phyloP scores from a whole-genome alignment of 2,797 vertebrate genomes.

The Synaphobranchus kaupii region DNA sequence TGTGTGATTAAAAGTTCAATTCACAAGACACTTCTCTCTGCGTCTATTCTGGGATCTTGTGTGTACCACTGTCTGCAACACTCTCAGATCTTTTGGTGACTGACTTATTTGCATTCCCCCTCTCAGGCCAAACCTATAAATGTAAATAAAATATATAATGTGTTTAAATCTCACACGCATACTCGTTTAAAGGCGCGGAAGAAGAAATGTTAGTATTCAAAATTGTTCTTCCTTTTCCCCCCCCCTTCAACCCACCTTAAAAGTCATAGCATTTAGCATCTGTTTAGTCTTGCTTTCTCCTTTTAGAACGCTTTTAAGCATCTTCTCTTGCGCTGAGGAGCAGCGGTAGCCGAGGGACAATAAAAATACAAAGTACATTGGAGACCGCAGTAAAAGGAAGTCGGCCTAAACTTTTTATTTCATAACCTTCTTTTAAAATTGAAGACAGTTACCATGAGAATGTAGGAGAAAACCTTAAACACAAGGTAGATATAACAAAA shows the following conservation, averaged over 20 bases:
- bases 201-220: not conserved
- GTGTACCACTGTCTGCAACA: not conserved
- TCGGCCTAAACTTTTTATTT: constrained; percentile 17
- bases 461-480: not conserved
- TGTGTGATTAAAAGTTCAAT: constrained; percentile 2
- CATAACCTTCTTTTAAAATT: constrained; percentile 19
- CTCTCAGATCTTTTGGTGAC: not conserved
- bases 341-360: constrained; percentile 13
- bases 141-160: not conserved
- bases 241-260: constrained; percentile 6
- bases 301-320: constrained; percentile 30
- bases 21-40: not conserved
- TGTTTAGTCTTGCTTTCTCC: constrained; percentile 13
- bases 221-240: not conserved
- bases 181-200: not conserved
- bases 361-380: constrained; percentile 23
- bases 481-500: not conserved
- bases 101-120: constrained; percentile 22
- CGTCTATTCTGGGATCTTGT: not conserved
- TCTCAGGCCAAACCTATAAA: constrained; percentile 10
- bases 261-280: constrained; percentile 31
- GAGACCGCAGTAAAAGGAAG: constrained; percentile 26
- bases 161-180: not conserved
- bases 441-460: not conserved
- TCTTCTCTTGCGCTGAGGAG: constrained; percentile 19